Percentiles rank a stretch among this genome's conserved stretches.
These are phyloP conservation scores for Eufriesea mexicana DNA, from an alignment of 1,140 invertebrate species.

Conservation along the genomic window DNA sequence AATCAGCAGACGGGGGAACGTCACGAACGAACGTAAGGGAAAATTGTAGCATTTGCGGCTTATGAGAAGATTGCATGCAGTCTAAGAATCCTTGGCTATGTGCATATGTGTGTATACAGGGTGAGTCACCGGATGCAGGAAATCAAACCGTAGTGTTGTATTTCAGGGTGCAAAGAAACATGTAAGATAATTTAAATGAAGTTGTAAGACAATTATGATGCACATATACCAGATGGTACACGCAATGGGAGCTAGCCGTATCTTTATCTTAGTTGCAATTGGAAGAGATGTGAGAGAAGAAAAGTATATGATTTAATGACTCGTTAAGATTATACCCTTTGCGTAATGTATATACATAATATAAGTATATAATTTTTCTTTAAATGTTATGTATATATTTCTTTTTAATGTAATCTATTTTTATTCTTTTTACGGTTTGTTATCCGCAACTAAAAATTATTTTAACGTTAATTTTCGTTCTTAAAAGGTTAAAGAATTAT, in stretches of 20 bases:
- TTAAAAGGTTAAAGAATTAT: no score
- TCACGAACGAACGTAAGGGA: conserved; percentile 31
- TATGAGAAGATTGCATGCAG: conserved; percentile 51
- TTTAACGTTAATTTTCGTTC: no score
- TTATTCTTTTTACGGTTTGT: no score
- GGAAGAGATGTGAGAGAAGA: neutral
- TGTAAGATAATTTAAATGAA: neutral
- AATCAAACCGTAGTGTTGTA: no score
- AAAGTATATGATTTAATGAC: neutral
- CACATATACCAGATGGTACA: neutral
- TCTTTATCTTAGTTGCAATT: neutral
- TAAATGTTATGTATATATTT: no score
- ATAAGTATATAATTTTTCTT: no score
- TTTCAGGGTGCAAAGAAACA: neutral
- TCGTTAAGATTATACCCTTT: no score
- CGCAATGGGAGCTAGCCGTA: neutral
- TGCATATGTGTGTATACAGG: neutral
- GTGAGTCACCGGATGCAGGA: conserved; percentile 4
- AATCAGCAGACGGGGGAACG: conserved; percentile 5
- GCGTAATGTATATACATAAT: no score
- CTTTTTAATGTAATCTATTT: no score
- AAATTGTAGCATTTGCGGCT: conserved; percentile 50
- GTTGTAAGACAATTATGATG: neutral
- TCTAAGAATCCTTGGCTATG: conserved; percentile 6
- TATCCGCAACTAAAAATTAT: no score